A percentile compares a stretch with the other conserved stretches of the same genome.
These are phyloP conservation scores for Drosophila pachea DNA, from an alignment of 1,140 invertebrate species.

Conservation along the genomic window DNA sequence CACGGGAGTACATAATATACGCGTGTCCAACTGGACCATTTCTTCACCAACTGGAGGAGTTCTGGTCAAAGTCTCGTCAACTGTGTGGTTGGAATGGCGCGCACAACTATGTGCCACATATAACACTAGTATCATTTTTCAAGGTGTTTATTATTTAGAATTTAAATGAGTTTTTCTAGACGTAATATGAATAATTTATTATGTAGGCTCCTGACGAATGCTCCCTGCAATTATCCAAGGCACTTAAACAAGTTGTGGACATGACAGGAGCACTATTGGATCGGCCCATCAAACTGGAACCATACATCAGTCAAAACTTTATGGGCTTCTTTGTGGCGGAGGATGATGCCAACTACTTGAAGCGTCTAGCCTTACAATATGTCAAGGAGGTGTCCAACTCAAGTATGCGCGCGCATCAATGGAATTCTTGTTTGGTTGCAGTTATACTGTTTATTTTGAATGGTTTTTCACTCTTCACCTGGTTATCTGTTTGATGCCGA, in stretches of 20 bases:
- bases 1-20: conserved; percentile 92
- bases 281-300: conserved; percentile 85
- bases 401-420: conserved; percentile 80
- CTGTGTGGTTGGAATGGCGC: conserved; percentile 91
- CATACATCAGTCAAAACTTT: conserved; percentile 91
- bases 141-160: conserved; percentile 82
- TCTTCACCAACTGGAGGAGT: conserved; percentile 84
- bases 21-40: conserved; percentile 89
- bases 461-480: conserved; percentile 38
- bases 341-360: conserved; percentile 87
- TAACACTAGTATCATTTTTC: conserved; percentile 93
- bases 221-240: conserved; percentile 83
- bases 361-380: conserved; percentile 86
- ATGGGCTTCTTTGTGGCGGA: conserved; percentile 92
- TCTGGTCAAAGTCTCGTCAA: conserved; percentile 88
- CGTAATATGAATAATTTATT: background rate
- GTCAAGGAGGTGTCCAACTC: conserved; percentile 87
- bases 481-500: conserved; percentile 44
- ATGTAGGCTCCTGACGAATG: conserved; percentile 86
- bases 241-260: conserved; percentile 85
- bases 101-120: conserved; percentile 92
- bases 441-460: conserved; percentile 37
- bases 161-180: no score
- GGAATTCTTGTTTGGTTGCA: conserved; percentile 44
- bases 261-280: conserved; percentile 82